Evolutionary conservation across 2,797 vertebrate species (phyloP), one percentile per base, ranked within the genome.

Genomic region (Anolis apletophallus): DNA sequence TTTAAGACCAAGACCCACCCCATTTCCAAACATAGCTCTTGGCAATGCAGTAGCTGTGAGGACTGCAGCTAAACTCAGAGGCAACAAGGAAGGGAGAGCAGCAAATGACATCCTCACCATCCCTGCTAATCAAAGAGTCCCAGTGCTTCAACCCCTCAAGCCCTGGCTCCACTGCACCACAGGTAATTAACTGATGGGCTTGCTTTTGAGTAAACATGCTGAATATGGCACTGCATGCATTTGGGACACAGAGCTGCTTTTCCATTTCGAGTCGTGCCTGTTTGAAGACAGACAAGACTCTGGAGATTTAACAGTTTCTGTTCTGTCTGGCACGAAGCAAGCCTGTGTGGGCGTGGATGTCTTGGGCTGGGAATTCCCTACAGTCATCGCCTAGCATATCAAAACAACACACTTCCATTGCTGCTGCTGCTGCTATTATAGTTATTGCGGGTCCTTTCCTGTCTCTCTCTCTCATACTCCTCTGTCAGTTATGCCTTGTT

Each of bases 401-500:
- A 81, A 75, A 55, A 74, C 21, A 77, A 50, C 32, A 1, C 17
- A 11, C n/a, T 11, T 64, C 61, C 26, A 64, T 6, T 10, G 10
- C 10, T 64, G 23, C 4, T 64, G 61, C 12, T 64, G 61, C 2
- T 61, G 59, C 5, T 61, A 5, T 26, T 29, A 26, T 26, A 26
- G 59, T 5, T 64, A 9, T 23, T 61, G 23, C 9, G 21, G 23
- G 23, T 64, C 40, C 17, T 57, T 79, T 46, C 13, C 75, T 73
- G 55, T 36, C 29, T 80, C 40, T n/a, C 40, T n/a, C 68, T 10
- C 21, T 55, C 55, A 14, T 72, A 36, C 23, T 64, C 34, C 32
- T 73, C 16, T 71, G 34, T 77, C 85, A 83, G 74, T 83, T 81
- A 55, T 26, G 34, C 50, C 72, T 69, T 57, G 61, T 73, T 79